phyloP scores from a whole-genome alignment of 2,888 invertebrate genomes.

The Agonopterix arenella region DNA sequence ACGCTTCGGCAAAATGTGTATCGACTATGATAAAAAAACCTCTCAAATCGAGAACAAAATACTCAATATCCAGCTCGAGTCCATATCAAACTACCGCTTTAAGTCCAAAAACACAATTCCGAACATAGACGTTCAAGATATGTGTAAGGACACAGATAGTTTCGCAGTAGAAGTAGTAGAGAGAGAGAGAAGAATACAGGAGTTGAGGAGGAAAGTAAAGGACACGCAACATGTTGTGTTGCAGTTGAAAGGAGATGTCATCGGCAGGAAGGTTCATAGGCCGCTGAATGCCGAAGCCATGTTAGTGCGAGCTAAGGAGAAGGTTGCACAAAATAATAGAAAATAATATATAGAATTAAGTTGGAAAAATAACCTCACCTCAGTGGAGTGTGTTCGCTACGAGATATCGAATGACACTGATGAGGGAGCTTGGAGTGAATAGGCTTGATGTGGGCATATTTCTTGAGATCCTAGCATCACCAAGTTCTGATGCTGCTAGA shows the following conservation, averaged over 20 bases:
- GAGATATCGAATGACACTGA: too few relatives aligned
- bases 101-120: constrained; percentile 40
- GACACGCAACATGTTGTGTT: constrained; percentile 40
- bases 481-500: too few relatives aligned
- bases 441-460: too few relatives aligned
- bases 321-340: background rate
- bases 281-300: constrained; percentile 42
- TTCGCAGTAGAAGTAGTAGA: constrained; percentile 37
- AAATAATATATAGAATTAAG: background rate
- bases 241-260: constrained; percentile 41
- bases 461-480: too few relatives aligned
- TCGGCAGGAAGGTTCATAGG: constrained; percentile 34
- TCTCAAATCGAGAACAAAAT: constrained; percentile 49
- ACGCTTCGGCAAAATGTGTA: constrained; percentile 50
- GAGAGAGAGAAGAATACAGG: constrained; percentile 4
- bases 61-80: constrained; percentile 46
- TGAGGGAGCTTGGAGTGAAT: too few relatives aligned
- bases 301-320: constrained; percentile 37
- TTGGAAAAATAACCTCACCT: too few relatives aligned
- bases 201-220: constrained; percentile 33
- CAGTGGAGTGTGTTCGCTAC: too few relatives aligned
- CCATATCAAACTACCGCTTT: constrained; percentile 39
- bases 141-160: constrained; percentile 37
- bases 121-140: constrained; percentile 23
- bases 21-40: constrained; percentile 51